Percentiles rank a stretch among this genome's conserved stretches.
Conservation (phyloP, 2,888 invertebrate genomes). For the Furcula furcula region DNA sequence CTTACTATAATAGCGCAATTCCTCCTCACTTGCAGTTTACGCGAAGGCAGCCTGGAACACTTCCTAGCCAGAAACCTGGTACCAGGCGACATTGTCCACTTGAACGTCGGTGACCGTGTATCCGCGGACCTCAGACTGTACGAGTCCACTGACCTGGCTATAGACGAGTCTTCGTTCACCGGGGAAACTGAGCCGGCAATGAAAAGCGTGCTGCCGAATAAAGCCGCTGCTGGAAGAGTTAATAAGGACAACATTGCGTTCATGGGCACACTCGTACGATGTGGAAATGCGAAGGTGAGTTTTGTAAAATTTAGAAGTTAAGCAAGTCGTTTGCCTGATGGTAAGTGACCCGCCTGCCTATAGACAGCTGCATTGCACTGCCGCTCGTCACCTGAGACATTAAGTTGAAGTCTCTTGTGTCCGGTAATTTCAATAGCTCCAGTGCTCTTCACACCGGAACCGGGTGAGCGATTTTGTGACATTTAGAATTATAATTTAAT, state of each 20-base stretch:
- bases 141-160: constrained; percentile 94
- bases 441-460: too few relatives aligned
- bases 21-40: constrained; percentile 88
- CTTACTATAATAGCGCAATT: too few relatives aligned
- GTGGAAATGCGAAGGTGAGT: constrained; percentile 95
- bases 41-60: constrained; percentile 92
- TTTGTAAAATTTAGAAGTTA: too few relatives aligned
- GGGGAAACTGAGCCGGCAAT: constrained; percentile 97
- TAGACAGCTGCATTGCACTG: too few relatives aligned
- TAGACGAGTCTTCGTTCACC: constrained; percentile 99
- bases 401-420: too few relatives aligned
- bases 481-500: too few relatives aligned
- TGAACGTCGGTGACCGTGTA: constrained; percentile 97
- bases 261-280: constrained; percentile 98
- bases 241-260: constrained; percentile 95
- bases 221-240: constrained; percentile 84
- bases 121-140: constrained; percentile 98
- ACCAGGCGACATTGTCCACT: constrained; percentile 96
- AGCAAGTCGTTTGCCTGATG: too few relatives aligned
- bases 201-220: constrained; percentile 86
- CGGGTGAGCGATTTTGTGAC: too few relatives aligned
- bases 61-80: constrained; percentile 97
- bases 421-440: too few relatives aligned
- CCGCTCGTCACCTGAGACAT: too few relatives aligned
- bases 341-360: too few relatives aligned